Conservation (phyloP, 2,113 vertebrate species). For the Dasypus novemcinctus region DNA sequence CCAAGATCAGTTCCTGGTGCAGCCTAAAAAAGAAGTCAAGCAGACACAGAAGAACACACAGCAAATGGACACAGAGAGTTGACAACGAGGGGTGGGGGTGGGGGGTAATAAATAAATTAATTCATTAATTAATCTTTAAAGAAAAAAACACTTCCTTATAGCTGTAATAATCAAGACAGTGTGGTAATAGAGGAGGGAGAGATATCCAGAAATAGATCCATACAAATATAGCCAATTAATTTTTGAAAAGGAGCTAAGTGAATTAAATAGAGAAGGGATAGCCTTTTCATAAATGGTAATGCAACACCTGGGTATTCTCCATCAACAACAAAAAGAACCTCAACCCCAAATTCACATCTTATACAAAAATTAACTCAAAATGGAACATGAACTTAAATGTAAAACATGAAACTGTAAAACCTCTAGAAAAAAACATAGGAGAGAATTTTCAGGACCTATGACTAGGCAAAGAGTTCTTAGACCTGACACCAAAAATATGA, state of each 20-base stretch:
- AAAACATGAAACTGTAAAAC: conserved; percentile 8
- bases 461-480: neutral
- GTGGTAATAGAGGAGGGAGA: neutral
- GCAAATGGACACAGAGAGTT: too few relatives aligned
- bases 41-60: too few relatives aligned
- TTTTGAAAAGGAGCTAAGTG: neutral
- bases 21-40: too few relatives aligned
- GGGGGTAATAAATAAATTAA: too few relatives aligned
- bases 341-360: neutral
- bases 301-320: neutral
- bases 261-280: neutral
- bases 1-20: too few relatives aligned
- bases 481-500: conserved; percentile 2
- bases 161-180: neutral
- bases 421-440: neutral
- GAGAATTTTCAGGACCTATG: neutral
- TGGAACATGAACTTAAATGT: neutral
- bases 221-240: neutral
- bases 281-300: neutral
- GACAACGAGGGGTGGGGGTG: too few relatives aligned
- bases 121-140: too few relatives aligned
- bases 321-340: neutral
- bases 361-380: neutral
- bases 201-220: neutral
- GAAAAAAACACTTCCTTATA: neutral